These are phyloP conservation scores for Branchipolynoe longqiensis DNA, from an alignment of 2,888 invertebrate species.

Conservation along the genomic window DNA sequence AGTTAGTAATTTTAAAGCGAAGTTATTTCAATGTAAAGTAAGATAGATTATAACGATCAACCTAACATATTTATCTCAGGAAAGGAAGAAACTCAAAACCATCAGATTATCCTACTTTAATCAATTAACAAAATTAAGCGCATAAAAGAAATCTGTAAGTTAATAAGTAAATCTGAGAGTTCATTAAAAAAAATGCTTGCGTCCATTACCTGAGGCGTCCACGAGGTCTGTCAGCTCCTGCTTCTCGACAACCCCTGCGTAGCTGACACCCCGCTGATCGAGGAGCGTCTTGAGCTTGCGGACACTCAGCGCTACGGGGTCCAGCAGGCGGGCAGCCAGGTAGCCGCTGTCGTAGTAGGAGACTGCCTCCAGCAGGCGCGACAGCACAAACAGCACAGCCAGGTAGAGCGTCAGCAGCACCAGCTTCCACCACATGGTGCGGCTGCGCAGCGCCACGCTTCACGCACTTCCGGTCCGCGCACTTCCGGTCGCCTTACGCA, in stretches of 20 bases:
- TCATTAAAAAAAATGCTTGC: too few species aligned
- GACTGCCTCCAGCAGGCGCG: slow-evolving; percentile 80
- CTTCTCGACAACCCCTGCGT: slow-evolving; percentile 81
- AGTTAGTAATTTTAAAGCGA: too few species aligned
- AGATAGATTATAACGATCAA: too few species aligned
- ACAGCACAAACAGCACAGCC: slow-evolving; percentile 78
- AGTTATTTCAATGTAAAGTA: too few species aligned
- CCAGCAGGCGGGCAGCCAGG: slow-evolving; percentile 78
- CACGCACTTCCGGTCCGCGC: too few species aligned
- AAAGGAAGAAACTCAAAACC: too few species aligned
- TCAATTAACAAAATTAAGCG: too few species aligned
- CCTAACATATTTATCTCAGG: too few species aligned
- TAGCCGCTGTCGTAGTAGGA: slow-evolving; percentile 80
- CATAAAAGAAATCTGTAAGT: too few species aligned
- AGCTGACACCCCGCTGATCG: slow-evolving; percentile 82
- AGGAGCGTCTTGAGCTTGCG: slow-evolving; percentile 81
- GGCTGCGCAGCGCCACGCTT: background rate
- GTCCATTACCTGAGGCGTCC: slow-evolving; percentile 81
- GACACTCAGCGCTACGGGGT: slow-evolving; percentile 82
- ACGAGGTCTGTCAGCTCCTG: slow-evolving; percentile 81
- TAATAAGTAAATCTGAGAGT: too few species aligned
- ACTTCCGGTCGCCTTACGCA: too few species aligned
- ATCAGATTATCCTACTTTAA: too few species aligned
- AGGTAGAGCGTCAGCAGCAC: slow-evolving; percentile 80
- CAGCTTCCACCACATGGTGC: slow-evolving; percentile 79